Evolutionary conservation across 2,888 invertebrate species (phyloP), one percentile per base, ranked within the genome.

Genomic region (Dromius quadrimaculatus): DNA sequence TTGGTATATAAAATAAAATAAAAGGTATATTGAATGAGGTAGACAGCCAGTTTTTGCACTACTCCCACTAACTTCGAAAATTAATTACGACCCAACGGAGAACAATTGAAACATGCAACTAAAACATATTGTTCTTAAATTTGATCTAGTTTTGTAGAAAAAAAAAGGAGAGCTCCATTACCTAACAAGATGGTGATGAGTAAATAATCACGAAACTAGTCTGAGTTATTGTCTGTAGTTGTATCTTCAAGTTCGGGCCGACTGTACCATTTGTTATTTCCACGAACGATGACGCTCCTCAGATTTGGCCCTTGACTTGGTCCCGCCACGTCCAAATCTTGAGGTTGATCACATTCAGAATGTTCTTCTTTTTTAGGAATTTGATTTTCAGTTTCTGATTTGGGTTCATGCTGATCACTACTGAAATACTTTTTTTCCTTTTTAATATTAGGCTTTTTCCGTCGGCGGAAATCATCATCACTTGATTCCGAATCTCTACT

Each of bases 181-280:
- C n/a, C n/a, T n/a, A n/a, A n/a, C n/a, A n/a, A n/a, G n/a, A n/a
- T n/a, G n/a, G n/a, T n/a, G n/a, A n/a, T n/a, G n/a, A n/a, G n/a
- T n/a, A n/a, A n/a, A n/a, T n/a, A n/a, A n/a, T n/a, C 47, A 57
- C 17, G n/a, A 15, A 32, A 59, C 36, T 36, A 70, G 38, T 70
- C 69, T 36, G 69, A 61, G 20, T 70, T 50, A 59, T 28, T 59
- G 41, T 57, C 57, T 13, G 61, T 43, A 1, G 45, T 34, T 3
- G 45, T 43, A 13, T 70, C 69, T 6, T 68, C 43, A 4, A 70
- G 32, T 45, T 70, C 61, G 9, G 69, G 69, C 19, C 69, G 13
- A 45, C 69, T 45, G 13, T 36, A 70, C 69, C 69, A 70, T 38
- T 61, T 70, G 13, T 62, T 70, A 19, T 70, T 70, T 8, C 61